These are phyloP conservation scores for Thaumatotibia leucotreta DNA, from an alignment of 1,140 invertebrate species.

Conservation along the genomic window DNA sequence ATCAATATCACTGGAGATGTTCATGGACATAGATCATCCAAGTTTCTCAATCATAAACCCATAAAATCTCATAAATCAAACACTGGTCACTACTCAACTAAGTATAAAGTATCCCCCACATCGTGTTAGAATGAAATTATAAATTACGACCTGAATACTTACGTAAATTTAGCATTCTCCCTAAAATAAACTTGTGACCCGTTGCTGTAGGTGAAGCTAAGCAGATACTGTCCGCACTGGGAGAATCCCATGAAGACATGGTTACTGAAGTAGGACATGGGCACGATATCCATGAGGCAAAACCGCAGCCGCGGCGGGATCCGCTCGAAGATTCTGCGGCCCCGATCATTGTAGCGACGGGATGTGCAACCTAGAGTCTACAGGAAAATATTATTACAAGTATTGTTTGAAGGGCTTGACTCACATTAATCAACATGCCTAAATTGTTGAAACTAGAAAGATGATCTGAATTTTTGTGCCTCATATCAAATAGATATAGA, in stretches of 20 bases:
- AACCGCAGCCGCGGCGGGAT: conserved; percentile 80
- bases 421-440: too few species aligned
- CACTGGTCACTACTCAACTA: too few species aligned
- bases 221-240: conserved; percentile 92
- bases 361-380: conserved; percentile 66
- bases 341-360: conserved; percentile 50
- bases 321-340: conserved; percentile 74
- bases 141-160: conserved; percentile 40
- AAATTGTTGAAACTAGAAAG: too few species aligned
- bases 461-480: too few species aligned
- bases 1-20: too few species aligned
- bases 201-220: conserved; percentile 84
- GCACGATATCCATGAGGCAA: conserved; percentile 79
- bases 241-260: conserved; percentile 96
- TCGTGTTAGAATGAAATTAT: too few species aligned
- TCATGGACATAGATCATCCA: too few species aligned
- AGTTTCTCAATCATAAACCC: too few species aligned
- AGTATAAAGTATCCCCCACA: too few species aligned
- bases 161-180: conserved; percentile 70
- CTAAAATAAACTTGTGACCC: conserved; percentile 55
- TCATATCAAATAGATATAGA: too few species aligned
- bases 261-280: conserved; percentile 66
- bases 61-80: too few species aligned
- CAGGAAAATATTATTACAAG: conserved; percentile 27
- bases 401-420: too few species aligned